phyloP scores from a whole-genome alignment of 2,888 invertebrate genomes.

The Dexiosoma caninum region DNA sequence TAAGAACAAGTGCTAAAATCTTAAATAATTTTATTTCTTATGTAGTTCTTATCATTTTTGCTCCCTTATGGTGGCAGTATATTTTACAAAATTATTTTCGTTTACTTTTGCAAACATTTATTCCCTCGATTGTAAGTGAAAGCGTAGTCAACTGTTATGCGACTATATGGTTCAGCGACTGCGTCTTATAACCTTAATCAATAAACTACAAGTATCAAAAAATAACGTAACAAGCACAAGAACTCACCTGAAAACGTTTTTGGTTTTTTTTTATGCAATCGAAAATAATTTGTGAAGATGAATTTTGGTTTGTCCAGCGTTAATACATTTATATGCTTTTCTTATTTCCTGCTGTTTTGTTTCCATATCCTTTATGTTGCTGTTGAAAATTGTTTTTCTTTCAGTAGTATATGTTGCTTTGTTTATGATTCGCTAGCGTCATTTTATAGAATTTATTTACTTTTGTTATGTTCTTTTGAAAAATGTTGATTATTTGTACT shows the following conservation, averaged over 20 bases:
- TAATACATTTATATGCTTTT: not conserved
- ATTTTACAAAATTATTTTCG: too few species aligned
- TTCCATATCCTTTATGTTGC: not conserved
- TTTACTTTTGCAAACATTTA: too few species aligned
- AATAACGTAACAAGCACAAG: not conserved
- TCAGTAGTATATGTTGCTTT: constrained; percentile 8
- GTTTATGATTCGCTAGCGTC: constrained; percentile 20
- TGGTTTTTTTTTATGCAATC: not conserved
- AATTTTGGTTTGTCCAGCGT: not conserved
- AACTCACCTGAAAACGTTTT: constrained; percentile 40
- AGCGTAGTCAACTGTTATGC: too few species aligned
- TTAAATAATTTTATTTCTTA: too few species aligned
- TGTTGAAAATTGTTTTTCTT: not conserved
- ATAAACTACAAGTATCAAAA: not conserved
- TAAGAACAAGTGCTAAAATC: too few species aligned
- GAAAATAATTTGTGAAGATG: not conserved
- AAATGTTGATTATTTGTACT: constrained; percentile 36
- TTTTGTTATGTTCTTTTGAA: constrained; percentile 8
- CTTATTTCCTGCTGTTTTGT: constrained; percentile 33
- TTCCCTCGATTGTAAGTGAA: too few species aligned
- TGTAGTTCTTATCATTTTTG: too few species aligned
- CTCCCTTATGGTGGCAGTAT: too few species aligned
- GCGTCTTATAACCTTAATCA: not conserved
- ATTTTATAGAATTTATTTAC: not conserved
- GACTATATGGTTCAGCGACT: not conserved